Base-by-base conservation (phyloP, 2,888 invertebrate genomes). In the Chaitophorus viminalis region DNA sequence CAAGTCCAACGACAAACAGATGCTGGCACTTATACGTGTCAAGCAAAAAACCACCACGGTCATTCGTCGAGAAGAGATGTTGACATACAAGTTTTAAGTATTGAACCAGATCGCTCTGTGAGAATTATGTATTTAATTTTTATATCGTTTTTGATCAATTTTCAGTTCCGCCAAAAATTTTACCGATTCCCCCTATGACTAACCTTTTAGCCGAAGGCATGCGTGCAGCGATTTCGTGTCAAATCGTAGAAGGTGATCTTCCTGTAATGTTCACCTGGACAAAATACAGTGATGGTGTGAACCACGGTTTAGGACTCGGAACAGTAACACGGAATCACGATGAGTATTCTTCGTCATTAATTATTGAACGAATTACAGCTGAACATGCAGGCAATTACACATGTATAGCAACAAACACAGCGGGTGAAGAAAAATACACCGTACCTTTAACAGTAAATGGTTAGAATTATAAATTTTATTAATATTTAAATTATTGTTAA, bases 191-290 rank as follows among this genome's bases (percentile, higher is more conserved):
- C 91, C 94, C 96, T 72, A 94, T 96, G 93, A 96, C 95, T 89
- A 95, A 95, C 91, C 93, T 96, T 91, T 92, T 96, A 89, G 93
- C 95, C 74, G 96, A 96, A 92, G 96, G 96, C 88, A 95, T 97
- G 94, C 93, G 97, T 90, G 96, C 96, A 60, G 96, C 96, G 89
- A 96, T 97, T 91, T 95, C 96, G 90, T 97, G 97, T 92, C 96
- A 96, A 92, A 96, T 97, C 91, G 94, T 97, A 91, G 96, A 97
- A 92, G 97, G 98, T 36, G 98, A 98, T 92, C 94, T 97, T 90
- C 98, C 98, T 79, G 95, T 98, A 90, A 95, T 95, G 90, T 96
- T 98, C 92, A 94, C 95, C 85, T 98, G 98, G 98, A 96, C 96
- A 91, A 95, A 97, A 92, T 96, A 98, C 91, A 96, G 95, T 78